Evolutionary conservation across 2,888 invertebrate species (phyloP).

Genomic region (Cryptops parisi): DNA sequence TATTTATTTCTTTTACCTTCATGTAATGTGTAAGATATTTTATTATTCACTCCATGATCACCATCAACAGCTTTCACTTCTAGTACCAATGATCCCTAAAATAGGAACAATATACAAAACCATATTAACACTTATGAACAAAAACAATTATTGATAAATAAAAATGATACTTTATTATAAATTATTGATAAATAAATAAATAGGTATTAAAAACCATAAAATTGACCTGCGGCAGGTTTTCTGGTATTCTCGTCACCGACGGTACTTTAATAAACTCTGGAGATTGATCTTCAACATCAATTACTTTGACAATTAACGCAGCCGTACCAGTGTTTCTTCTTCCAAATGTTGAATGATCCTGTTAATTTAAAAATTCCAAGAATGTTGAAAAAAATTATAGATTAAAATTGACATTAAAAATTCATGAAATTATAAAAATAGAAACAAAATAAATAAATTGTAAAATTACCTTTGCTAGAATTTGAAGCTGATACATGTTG

Average conservation of each 20-base stretch:
- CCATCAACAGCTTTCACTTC: conserved; percentile 78
- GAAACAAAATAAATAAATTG: background rate
- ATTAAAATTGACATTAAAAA: background rate
- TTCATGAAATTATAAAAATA: no score
- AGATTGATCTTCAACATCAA: conserved; percentile 82
- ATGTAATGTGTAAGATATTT: conserved; percentile 63
- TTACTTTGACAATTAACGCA: conserved; percentile 66
- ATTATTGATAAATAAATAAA: background rate
- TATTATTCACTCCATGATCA: conserved; percentile 77
- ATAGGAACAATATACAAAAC: conserved; percentile 19
- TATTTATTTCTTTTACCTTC: no score
- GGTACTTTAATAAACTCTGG: conserved; percentile 77
- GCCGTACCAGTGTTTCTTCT: conserved; percentile 66
- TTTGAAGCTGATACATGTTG: conserved; percentile 59
- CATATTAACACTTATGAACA: no score
- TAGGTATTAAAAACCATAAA: no score
- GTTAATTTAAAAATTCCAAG: background rate
- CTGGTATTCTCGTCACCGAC: conserved; percentile 72
- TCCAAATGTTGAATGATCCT: conserved; percentile 18
- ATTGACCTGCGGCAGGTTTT: conserved; percentile 62
- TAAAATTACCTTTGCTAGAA: conserved; percentile 18
- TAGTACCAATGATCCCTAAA: conserved; percentile 23
- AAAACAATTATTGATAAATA: no score
- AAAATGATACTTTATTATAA: no score
- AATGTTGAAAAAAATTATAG: background rate